phyloP scores from a whole-genome alignment of 2,888 invertebrate species.

The Tethea ocularis region DNA sequence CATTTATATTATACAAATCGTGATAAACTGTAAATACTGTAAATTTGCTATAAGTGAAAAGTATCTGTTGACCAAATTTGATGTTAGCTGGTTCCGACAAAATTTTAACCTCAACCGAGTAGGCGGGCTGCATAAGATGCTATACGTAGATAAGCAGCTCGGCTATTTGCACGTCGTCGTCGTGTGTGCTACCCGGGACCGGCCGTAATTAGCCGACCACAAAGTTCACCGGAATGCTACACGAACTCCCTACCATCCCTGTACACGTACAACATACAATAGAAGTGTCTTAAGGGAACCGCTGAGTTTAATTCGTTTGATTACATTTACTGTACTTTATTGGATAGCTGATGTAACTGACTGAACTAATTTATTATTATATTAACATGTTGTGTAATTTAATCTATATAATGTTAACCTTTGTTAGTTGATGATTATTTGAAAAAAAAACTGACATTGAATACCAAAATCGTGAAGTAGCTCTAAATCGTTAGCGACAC shows the following conservation, averaged over 20 bases:
- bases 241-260: constrained; percentile 43
- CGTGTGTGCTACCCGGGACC: constrained; percentile 49
- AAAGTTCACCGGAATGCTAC: constrained; percentile 66
- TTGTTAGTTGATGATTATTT: too few relatives aligned
- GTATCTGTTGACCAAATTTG: too few relatives aligned
- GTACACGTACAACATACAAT: constrained; percentile 30
- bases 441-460: too few relatives aligned
- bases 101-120: constrained; percentile 28
- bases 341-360: neutral
- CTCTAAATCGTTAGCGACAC: constrained; percentile 43
- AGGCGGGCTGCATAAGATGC: constrained; percentile 30
- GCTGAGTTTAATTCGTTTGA: neutral
- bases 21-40: neutral
- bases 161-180: constrained; percentile 67
- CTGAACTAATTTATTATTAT: neutral
- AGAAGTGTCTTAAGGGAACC: constrained; percentile 24
- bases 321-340: neutral
- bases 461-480: too few relatives aligned
- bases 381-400: constrained; percentile 41
- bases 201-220: constrained; percentile 71
- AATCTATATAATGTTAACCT: constrained; percentile 58
- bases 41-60: too few relatives aligned
- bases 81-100: constrained; percentile 13
- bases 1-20: neutral
- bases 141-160: constrained; percentile 57